Percentiles rank a stretch among this genome's conserved stretches.
Evolutionary conservation across 1,140 invertebrate genomes (phyloP).

Genomic region (Eciton burchellii): DNA sequence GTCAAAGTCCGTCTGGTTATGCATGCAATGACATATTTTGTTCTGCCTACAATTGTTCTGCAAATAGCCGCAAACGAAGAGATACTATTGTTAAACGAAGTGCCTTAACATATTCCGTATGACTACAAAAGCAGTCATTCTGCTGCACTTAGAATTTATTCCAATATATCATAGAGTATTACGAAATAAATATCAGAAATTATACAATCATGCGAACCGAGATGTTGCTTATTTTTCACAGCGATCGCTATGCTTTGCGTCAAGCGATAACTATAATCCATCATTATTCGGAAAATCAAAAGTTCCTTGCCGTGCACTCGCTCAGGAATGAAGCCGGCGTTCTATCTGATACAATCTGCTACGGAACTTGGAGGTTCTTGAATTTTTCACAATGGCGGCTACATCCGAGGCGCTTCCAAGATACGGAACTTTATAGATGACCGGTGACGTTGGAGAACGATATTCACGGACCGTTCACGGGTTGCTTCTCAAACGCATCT

Average conservation of each 20-base stretch:
- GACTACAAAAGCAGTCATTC: background rate
- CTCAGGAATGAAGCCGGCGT: background rate
- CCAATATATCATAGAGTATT: too few relatives aligned
- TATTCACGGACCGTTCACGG: slow-evolving; percentile 28
- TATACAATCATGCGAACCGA: too few relatives aligned
- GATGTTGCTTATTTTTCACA: too few relatives aligned
- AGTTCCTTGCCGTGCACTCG: background rate
- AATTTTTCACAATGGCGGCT: slow-evolving; percentile 10
- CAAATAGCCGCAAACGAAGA: background rate
- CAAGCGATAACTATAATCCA: too few relatives aligned
- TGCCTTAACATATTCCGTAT: background rate
- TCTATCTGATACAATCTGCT: too few relatives aligned
- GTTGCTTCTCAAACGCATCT: slow-evolving; percentile 60
- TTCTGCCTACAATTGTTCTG: background rate
- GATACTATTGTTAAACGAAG: too few relatives aligned
- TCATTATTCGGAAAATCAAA: too few relatives aligned
- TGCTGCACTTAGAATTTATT: too few relatives aligned
- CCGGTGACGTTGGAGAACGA: slow-evolving; percentile 23
- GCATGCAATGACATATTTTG: background rate
- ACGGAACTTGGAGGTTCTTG: background rate
- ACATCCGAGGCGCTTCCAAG: background rate
- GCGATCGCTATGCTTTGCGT: too few relatives aligned
- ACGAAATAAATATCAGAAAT: too few relatives aligned
- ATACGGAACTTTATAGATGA: slow-evolving; percentile 18
- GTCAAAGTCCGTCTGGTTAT: slow-evolving; percentile 13